Evolutionary conservation across 2,113 vertebrate genomes (phyloP).

Genomic region (Daboia siamensis): DNA sequence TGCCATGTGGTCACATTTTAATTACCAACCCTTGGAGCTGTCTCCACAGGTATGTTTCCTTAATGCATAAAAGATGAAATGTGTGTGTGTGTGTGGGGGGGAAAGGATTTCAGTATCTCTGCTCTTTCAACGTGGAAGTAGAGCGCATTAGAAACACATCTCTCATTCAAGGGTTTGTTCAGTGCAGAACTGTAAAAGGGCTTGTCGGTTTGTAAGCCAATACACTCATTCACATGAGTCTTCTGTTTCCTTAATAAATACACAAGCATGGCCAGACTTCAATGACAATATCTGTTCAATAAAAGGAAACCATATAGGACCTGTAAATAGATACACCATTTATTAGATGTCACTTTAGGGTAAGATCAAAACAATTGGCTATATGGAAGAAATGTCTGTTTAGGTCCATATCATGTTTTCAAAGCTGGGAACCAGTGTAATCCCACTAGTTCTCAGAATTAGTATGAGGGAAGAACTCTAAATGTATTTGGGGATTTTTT

Average conservation of each 20-base stretch:
- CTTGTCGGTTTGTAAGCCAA: constrained; percentile 55
- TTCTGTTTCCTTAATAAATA: constrained; percentile 68
- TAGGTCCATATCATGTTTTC: constrained; percentile 51
- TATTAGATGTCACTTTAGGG: constrained; percentile 64
- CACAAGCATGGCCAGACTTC: constrained; percentile 46
- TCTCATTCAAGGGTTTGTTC: constrained; percentile 54
- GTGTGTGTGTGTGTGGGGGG: background rate
- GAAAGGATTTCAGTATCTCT: constrained; percentile 52
- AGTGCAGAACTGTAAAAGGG: constrained; percentile 30
- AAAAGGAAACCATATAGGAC: constrained; percentile 61
- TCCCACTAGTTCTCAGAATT: background rate
- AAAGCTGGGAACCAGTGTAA: background rate
- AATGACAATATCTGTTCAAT: constrained; percentile 63
- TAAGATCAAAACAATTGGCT: constrained; percentile 53
- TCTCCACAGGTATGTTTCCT: constrained; percentile 70
- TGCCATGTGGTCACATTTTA: constrained; percentile 66
- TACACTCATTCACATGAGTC: constrained; percentile 40
- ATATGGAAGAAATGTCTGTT: constrained; percentile 56
- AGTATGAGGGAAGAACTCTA: background rate
- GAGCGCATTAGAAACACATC: constrained; percentile 42
- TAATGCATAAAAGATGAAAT: constrained; percentile 71
- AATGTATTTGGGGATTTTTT: background rate
- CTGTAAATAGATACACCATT: constrained; percentile 60
- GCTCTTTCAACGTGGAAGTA: constrained; percentile 53
- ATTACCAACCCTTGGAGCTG: constrained; percentile 64